These are phyloP conservation scores for Rotaria macrura DNA, from an alignment of 2,888 invertebrate genomes.

Conservation along the genomic window DNA sequence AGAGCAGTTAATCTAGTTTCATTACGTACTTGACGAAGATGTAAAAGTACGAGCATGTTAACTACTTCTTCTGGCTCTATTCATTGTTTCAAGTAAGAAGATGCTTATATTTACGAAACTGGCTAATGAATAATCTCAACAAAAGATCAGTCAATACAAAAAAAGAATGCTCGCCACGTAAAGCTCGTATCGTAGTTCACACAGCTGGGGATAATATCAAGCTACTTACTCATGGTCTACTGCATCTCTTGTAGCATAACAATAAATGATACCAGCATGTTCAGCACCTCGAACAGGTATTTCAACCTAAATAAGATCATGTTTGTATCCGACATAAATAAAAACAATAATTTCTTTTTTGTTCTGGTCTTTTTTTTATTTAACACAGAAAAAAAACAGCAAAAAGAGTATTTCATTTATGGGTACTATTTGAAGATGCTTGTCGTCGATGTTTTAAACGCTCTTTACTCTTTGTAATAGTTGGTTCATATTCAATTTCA, in stretches of 20 bases:
- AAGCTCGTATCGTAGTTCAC: too few relatives aligned
- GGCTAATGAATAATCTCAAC: too few relatives aligned
- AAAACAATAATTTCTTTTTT: background rate
- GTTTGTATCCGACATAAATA: too few relatives aligned
- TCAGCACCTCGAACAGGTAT: slow-evolving; percentile 14
- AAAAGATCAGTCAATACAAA: too few relatives aligned
- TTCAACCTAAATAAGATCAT: background rate
- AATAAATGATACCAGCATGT: background rate
- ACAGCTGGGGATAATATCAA: background rate
- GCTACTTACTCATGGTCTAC: background rate
- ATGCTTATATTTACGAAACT: too few relatives aligned
- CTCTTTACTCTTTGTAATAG: background rate
- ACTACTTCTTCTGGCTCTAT: too few relatives aligned
- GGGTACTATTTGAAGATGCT: background rate
- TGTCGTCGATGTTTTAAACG: background rate
- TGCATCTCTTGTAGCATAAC: slow-evolving; percentile 7
- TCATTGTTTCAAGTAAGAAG: too few relatives aligned
- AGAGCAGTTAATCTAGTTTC: too few relatives aligned
- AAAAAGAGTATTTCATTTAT: background rate
- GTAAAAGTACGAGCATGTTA: too few relatives aligned
- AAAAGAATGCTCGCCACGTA: too few relatives aligned
- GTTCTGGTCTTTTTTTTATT: background rate
- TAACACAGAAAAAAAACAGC: background rate
- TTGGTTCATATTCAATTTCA: slow-evolving; percentile 5
- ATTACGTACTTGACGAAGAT: too few relatives aligned